These are phyloP conservation scores for Anolis apletophallus DNA, from an alignment of 2,797 vertebrate genomes.

Conservation along the genomic window DNA sequence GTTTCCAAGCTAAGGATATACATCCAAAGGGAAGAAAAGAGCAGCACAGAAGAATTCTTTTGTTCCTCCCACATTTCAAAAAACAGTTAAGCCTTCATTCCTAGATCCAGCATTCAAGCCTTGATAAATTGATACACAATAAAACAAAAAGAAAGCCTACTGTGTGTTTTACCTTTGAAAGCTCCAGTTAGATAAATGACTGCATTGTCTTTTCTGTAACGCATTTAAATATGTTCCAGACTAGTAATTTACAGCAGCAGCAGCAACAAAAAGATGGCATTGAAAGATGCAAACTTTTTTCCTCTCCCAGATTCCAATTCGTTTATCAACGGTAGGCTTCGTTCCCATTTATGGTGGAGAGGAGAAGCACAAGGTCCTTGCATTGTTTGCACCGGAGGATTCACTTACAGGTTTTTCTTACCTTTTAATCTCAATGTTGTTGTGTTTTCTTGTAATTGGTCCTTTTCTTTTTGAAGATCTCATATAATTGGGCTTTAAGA, in stretches of 20 bases:
- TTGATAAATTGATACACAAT: conserved; percentile 4
- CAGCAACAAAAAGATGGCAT: background rate
- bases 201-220: conserved; percentile 28
- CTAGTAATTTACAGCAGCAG: conserved; percentile 29
- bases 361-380: conserved; percentile 84
- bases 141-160: background rate
- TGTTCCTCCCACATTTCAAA: background rate
- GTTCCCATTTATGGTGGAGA: conserved; percentile 85
- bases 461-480: conserved; percentile 14
- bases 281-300: conserved; percentile 63
- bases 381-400: conserved; percentile 84
- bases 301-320: conserved; percentile 80
- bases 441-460: conserved; percentile 16
- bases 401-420: conserved; percentile 79
- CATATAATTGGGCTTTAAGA: background rate
- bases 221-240: conserved; percentile 4
- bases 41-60: background rate
- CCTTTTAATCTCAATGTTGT: conserved; percentile 33
- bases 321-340: conserved; percentile 82
- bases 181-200: background rate
- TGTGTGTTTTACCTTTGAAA: background rate
- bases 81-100: background rate
- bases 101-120: background rate
- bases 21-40: background rate
- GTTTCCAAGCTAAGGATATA: background rate